Conservation (phyloP, 1,140 invertebrate genomes). For the Apocrypta bakeri region DNA sequence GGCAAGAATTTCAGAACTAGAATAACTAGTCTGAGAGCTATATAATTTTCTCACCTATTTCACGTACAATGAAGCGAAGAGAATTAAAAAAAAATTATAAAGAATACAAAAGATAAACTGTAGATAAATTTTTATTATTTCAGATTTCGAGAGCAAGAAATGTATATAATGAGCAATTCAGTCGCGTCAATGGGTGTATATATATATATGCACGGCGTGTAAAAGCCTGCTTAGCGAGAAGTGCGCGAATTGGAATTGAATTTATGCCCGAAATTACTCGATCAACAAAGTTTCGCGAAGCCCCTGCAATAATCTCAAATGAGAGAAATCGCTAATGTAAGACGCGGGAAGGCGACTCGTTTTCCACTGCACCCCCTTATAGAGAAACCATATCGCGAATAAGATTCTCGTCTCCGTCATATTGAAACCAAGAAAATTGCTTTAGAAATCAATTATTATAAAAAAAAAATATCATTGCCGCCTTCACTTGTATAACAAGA, state of each 20-base stretch:
- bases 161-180: too few species aligned
- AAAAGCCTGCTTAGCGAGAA: not conserved
- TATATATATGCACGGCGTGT: not conserved
- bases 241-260: constrained; percentile 41
- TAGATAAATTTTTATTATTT: too few species aligned
- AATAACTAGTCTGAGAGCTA: not conserved
- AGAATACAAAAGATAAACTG: not conserved
- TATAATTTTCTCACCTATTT: not conserved
- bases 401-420: too few species aligned
- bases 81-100: not conserved
- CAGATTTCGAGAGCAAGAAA: too few species aligned
- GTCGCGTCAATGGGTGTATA: too few species aligned
- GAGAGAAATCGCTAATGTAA: constrained; percentile 41
- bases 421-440: not conserved
- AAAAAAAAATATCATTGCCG: too few species aligned
- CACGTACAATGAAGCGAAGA: too few species aligned
- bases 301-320: constrained; percentile 42
- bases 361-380: too few species aligned
- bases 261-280: constrained; percentile 49
- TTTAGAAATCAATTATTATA: not conserved
- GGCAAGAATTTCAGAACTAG: not conserved
- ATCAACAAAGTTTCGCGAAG: constrained; percentile 45
- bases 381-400: too few species aligned
- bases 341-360: not conserved
- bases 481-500: too few species aligned